Base-by-base conservation (phyloP, 2,113 vertebrate genomes). In the Paradoxurus hermaphroditus region DNA sequence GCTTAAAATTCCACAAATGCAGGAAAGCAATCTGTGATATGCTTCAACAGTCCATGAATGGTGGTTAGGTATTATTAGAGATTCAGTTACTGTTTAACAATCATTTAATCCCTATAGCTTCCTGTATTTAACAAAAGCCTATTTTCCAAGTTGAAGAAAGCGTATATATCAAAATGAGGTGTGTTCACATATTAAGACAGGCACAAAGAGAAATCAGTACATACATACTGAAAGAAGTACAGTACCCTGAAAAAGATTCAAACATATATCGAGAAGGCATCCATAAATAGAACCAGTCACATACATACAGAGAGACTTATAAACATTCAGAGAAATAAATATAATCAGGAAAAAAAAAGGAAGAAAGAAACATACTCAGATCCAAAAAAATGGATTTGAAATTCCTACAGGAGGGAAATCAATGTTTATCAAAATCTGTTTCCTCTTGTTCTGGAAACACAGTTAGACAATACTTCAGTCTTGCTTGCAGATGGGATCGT, bases 1-100 rank as follows among this genome's bases (percentile, higher is more conserved):
- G 94, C 72, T 98, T 97, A 98, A 90, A 98, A 98, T 98, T 97
- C 95, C 98, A 94, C 65, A 96, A 97, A 98, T 98, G 70, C 78
- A 39, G 46, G 91, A 94, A 95, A 97, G 82, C 56, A 97, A 91
- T 96, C 97, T 98, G 96, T 96, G 65, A 98, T 97, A 95, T 2
- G 39, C 90, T 98, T 97, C 97, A 96, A 91, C 75, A 98, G 94
- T 49, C 84, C 79, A 82, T 65, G 7, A 96, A 95, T 94, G 65
- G 41, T 92, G 41, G 34, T 86, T 84, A 85, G 70, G 53, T 85
- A 73, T 94, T 90, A 97, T 95, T 84, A 94, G 39, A 98, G 70
- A 98, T 91, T 93, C 72, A 83, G 51, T 82, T 85, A 86, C 49
- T 97, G 34, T 94, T 94, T 83, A 90, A 95, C 53, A 89, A 79